Evolutionary conservation across 2,797 vertebrate species (phyloP).

Genomic region (Anabas testudineus): DNA sequence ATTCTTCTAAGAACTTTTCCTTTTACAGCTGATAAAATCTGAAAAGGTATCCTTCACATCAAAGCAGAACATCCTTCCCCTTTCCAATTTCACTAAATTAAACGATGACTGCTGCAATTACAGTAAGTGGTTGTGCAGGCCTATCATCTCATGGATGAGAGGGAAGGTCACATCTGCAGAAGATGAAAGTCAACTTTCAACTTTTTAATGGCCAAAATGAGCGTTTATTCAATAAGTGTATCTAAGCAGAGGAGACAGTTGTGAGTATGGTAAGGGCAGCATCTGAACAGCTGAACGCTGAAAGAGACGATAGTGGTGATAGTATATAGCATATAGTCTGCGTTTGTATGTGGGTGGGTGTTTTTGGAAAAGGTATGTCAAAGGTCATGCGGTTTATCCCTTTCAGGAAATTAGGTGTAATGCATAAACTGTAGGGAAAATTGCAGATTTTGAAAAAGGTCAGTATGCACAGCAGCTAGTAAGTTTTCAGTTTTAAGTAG

Average conservation of each 20-base stretch:
- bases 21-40: slow-evolving; percentile 68
- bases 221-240: slow-evolving; percentile 60
- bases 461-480: too few relatives aligned
- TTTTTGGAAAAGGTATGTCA: slow-evolving; percentile 7
- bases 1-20: slow-evolving; percentile 45
- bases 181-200: slow-evolving; percentile 74
- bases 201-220: slow-evolving; percentile 63
- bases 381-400: neutral
- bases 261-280: slow-evolving; percentile 21
- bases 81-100: slow-evolving; percentile 77
- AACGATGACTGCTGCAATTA: slow-evolving; percentile 80
- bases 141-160: slow-evolving; percentile 69
- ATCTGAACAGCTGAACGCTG: slow-evolving; percentile 3
- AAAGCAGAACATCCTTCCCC: slow-evolving; percentile 70
- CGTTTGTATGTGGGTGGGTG: neutral
- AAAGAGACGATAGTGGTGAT: slow-evolving; percentile 1
- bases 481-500: too few relatives aligned
- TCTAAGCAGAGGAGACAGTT: slow-evolving; percentile 24
- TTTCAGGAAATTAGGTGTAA: neutral
- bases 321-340: neutral
- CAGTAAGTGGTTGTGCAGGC: slow-evolving; percentile 70
- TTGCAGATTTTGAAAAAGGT: too few relatives aligned
- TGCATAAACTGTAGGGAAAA: too few relatives aligned
- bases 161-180: slow-evolving; percentile 75
- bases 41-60: slow-evolving; percentile 71